Percentiles rank a stretch among this genome's conserved stretches.
phyloP scores from a whole-genome alignment of 2,797 vertebrate genomes.

The Helicolenus hilgendorfi region DNA sequence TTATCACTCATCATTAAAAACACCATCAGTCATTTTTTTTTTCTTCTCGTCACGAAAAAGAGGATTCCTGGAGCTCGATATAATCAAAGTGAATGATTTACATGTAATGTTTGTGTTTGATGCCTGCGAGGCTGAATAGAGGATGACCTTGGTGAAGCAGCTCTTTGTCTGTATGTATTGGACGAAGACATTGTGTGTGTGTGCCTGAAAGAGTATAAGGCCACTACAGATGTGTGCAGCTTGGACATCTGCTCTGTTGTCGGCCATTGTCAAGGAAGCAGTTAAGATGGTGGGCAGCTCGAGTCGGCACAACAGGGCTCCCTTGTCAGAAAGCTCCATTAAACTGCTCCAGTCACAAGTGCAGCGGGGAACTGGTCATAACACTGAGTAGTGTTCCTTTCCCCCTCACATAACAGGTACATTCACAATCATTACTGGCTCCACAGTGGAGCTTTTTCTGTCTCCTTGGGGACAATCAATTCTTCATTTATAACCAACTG shows the following conservation, averaged over 20 bases:
- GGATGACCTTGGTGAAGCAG: constrained; percentile 64
- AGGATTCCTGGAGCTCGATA: neutral
- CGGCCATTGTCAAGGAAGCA: constrained; percentile 83
- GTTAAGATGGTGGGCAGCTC: constrained; percentile 86
- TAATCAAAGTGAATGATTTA: neutral
- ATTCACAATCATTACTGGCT: constrained; percentile 18
- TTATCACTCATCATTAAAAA: constrained; percentile 27
- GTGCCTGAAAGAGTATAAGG: constrained; percentile 66
- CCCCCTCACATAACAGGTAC: constrained; percentile 51
- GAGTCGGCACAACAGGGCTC: constrained; percentile 72
- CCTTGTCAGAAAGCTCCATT: constrained; percentile 74
- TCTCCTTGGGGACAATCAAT: neutral
- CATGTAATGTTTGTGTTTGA: constrained; percentile 28
- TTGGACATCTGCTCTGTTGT: constrained; percentile 83
- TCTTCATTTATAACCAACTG: constrained; percentile 32
- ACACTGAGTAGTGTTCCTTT: constrained; percentile 36
- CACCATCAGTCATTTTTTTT: constrained; percentile 2
- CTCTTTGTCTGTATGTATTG: constrained; percentile 66
- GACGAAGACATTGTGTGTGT: constrained; percentile 13
- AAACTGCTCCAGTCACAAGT: constrained; percentile 74
- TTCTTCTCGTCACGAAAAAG: neutral
- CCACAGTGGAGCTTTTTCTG: neutral
- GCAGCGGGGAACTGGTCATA: constrained; percentile 43
- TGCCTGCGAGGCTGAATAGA: constrained; percentile 52
- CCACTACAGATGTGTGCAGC: constrained; percentile 84